Percentiles rank a stretch among this genome's conserved stretches.
These are phyloP conservation scores for Morinoia aosen DNA, from an alignment of 2,888 invertebrate genomes.

Conservation along the genomic window DNA sequence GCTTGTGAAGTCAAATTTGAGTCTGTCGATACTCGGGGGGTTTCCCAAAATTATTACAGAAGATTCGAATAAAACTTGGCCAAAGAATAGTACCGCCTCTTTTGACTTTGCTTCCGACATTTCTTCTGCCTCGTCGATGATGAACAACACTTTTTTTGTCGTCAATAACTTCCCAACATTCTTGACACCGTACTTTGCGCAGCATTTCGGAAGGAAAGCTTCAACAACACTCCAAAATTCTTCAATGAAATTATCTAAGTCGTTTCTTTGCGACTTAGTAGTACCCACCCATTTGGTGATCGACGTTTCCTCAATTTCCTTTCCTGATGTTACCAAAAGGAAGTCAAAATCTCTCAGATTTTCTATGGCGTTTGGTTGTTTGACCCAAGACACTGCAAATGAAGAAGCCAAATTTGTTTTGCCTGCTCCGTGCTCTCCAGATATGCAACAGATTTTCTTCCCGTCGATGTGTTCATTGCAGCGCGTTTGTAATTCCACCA, in stretches of 20 bases:
- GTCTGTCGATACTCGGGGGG: background rate
- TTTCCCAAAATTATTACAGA: constrained; percentile 44
- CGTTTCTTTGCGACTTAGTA: constrained; percentile 38
- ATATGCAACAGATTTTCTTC: constrained; percentile 56
- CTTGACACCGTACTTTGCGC: constrained; percentile 46
- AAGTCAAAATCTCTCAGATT: constrained; percentile 41
- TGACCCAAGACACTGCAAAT: constrained; percentile 54
- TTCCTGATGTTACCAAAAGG: constrained; percentile 53
- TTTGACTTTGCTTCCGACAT: background rate
- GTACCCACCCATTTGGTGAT: background rate
- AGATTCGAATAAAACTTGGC: constrained; percentile 45
- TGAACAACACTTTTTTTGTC: constrained; percentile 53
- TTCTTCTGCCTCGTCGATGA: constrained; percentile 63
- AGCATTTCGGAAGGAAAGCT: constrained; percentile 56
- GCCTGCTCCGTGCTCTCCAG: constrained; percentile 58
- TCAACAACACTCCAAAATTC: constrained; percentile 46
- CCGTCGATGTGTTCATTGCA: constrained; percentile 41
- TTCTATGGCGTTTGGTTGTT: constrained; percentile 46
- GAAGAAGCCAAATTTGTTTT: constrained; percentile 57
- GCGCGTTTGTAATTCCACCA: background rate
- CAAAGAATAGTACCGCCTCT: constrained; percentile 35
- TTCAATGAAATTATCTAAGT: constrained; percentile 40
- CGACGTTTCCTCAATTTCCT: background rate
- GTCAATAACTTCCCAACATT: constrained; percentile 50
- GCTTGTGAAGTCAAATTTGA: constrained; percentile 43